Evolutionary conservation across 2,888 invertebrate genomes (phyloP), one percentile per base, ranked within the genome.

Genomic region (Tiphia femorata): DNA sequence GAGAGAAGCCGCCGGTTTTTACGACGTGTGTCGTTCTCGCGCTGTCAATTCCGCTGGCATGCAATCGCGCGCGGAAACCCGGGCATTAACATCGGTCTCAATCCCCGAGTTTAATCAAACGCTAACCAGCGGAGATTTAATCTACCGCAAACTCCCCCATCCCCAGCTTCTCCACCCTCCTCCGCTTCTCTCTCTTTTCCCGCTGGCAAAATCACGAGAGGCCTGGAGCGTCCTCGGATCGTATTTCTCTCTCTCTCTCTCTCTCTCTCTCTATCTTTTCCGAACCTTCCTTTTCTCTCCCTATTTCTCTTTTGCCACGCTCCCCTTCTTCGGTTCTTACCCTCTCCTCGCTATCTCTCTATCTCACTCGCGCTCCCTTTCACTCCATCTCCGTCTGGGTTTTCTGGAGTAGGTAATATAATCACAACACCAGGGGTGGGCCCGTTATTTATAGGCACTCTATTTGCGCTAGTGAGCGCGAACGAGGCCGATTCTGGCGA

Each of bases 81-180:
- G 64, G 62, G 68, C 72, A 77, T 81, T 78, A 79, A 78, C 79
- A 81, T 82, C 72, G 77, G 68, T 79, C 80, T 79, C 81, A 80
- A 80, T 82, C 73, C 77, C 78, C n/a, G 58, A 72, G 76, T 82
- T 83, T 83, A 82, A 83, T 82, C 82, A 82, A 83, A 83, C 80
- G 81, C 78, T 82, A 82, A 83, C 81, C 81, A 77, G 77, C 73
- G 72, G 73, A 81, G 82, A 82, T 83, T 83, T 82, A 82, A 83
- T 83, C 83, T 82, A 76, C 75, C 67, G 70, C 76, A 67, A 67
- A 65, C 69, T 63, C 61, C 68, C 64, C 71, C 42, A 56, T 56
- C 49, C 62, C 51, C n/a, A n/a, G n/a, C n/a, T n/a, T n/a, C 63
- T 47, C 55, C 57, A 51, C 64, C 56, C 56, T 58, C 61, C 38